phyloP scores from a whole-genome alignment of 92 coral and sea anemone species.

The Blastomussa wellsi region DNA sequence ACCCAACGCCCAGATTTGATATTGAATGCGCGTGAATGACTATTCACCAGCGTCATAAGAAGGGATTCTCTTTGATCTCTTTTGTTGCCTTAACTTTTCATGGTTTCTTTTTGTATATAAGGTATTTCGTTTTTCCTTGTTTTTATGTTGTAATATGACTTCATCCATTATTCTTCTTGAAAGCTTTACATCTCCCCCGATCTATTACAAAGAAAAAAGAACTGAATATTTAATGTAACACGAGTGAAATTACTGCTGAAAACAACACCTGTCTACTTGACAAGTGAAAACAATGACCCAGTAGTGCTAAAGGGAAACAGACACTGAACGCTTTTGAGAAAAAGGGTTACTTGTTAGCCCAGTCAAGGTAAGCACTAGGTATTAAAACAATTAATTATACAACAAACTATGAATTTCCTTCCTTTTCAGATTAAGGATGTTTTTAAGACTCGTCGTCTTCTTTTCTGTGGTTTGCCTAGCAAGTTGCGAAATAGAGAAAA shows the following conservation, averaged over 20 bases:
- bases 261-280: neutral
- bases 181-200: neutral
- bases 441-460: slow-evolving; percentile 17
- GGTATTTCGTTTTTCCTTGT: neutral
- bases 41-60: neutral
- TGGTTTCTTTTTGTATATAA: neutral
- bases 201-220: neutral
- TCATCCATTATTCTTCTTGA: neutral
- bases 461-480: slow-evolving; percentile 23
- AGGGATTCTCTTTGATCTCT: too few relatives aligned
- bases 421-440: slow-evolving; percentile 30
- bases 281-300: neutral
- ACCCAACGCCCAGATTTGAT: neutral
- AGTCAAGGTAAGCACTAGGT: neutral
- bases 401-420: neutral
- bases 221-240: neutral
- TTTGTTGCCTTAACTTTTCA: too few relatives aligned
- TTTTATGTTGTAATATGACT: neutral
- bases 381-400: slow-evolving; percentile 3
- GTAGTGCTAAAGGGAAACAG: neutral
- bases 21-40: neutral
- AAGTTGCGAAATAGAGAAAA: slow-evolving; percentile 29
- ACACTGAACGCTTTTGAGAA: neutral
- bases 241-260: neutral
- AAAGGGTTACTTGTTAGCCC: neutral